Conservation (phyloP, 2,797 vertebrate species). For the Esox masquinongy region DNA sequence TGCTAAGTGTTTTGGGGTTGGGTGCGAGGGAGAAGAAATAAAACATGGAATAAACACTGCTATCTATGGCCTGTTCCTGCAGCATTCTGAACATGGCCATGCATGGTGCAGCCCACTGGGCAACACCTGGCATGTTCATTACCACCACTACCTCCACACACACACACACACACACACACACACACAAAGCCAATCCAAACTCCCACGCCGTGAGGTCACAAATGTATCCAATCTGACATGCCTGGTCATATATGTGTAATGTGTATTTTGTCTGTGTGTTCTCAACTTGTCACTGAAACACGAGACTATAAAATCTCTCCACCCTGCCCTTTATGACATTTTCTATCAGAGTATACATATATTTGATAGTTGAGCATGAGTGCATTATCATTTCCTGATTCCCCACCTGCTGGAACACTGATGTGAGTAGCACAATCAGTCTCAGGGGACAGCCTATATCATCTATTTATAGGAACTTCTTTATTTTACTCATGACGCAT, state of each 20-base stretch:
- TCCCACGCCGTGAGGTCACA: conserved; percentile 56
- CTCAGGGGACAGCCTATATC: conserved; percentile 23
- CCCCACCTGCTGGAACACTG: conserved; percentile 10
- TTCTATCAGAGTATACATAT: conserved; percentile 28
- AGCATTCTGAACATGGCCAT: conserved; percentile 30
- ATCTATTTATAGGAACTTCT: conserved; percentile 47
- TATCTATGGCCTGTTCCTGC: conserved; percentile 59
- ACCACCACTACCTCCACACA: not conserved
- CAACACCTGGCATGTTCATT: conserved; percentile 36
- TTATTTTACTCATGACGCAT: conserved; percentile 28
- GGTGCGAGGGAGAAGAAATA: conserved; percentile 12
- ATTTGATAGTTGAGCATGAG: conserved; percentile 26
- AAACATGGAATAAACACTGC: conserved; percentile 48
- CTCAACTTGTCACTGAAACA: conserved; percentile 35
- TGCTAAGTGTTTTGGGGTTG: not conserved
- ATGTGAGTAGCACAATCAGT: conserved; percentile 13
- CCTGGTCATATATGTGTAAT: conserved; percentile 57
- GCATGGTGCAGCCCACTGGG: conserved; percentile 16
- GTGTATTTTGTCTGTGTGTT: conserved; percentile 39
- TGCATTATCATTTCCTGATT: conserved; percentile 27
- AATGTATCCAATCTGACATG: conserved; percentile 35
- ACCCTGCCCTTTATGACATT: conserved; percentile 28
- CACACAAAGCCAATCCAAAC: conserved; percentile 20
- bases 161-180: not conserved
- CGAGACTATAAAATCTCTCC: conserved; percentile 6